Conservation (phyloP, 92 coral and sea anemone species). For the Porites rus region DNA sequence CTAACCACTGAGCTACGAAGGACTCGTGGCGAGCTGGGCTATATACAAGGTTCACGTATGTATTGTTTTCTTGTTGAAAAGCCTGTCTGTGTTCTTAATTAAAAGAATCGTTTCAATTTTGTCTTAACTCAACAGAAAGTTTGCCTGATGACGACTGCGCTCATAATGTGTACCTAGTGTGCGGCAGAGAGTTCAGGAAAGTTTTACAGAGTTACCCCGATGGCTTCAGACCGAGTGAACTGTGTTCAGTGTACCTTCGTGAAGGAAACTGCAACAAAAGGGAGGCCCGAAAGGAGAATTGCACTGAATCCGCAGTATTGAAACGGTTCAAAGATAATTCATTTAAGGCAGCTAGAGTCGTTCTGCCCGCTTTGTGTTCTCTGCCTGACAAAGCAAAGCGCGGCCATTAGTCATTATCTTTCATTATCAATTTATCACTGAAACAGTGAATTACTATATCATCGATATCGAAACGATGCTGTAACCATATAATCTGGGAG, state of each 20-base stretch:
- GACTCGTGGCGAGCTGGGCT: too few species aligned
- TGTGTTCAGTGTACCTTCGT: not conserved
- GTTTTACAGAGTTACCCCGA: not conserved
- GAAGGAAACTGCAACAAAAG: not conserved
- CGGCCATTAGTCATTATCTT: not conserved
- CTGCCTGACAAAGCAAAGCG: not conserved
- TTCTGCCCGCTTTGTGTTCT: conserved; percentile 12
- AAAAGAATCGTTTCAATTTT: not conserved
- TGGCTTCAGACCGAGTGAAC: not conserved
- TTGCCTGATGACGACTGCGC: not conserved
- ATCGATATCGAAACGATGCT: too few species aligned
- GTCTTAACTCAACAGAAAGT: conserved; percentile 6
- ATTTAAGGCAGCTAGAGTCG: not conserved
- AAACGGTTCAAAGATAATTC: conserved; percentile 24
- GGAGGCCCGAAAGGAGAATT: not conserved
- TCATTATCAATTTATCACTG: too few species aligned
- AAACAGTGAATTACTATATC: not conserved
- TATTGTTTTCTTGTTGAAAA: too few species aligned
- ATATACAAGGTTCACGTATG: too few species aligned
- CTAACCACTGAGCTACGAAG: too few species aligned
- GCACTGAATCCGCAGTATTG: not conserved
- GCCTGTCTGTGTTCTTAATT: too few species aligned
- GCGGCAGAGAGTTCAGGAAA: not conserved
- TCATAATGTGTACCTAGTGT: not conserved
- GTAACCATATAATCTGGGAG: too few species aligned